A percentile compares a stretch with the other conserved stretches of the same genome.
Conservation (phyloP, 2,797 vertebrate species). For the Lutjanus argentimaculatus region DNA sequence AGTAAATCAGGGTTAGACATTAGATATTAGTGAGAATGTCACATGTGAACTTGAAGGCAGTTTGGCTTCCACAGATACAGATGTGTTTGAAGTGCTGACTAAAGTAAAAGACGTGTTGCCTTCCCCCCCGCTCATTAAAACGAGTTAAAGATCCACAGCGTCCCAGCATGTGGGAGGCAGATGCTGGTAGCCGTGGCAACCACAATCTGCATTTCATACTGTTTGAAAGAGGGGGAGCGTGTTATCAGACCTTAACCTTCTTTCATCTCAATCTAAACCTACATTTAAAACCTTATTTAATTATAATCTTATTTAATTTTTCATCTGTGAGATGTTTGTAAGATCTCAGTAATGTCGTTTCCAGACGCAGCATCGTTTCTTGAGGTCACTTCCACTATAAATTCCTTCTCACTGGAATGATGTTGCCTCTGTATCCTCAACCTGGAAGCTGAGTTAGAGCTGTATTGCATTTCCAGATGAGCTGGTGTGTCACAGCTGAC, state of each 20-base stretch:
- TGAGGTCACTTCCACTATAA: conserved; percentile 73
- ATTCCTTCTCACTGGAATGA: conserved; percentile 71
- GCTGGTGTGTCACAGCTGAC: conserved; percentile 63
- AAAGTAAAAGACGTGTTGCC: conserved; percentile 56
- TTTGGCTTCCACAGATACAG: conserved; percentile 49
- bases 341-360: conserved; percentile 67
- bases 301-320: conserved; percentile 3
- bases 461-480: conserved; percentile 82
- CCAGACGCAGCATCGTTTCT: conserved; percentile 60
- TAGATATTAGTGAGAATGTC: conserved; percentile 33
- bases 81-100: conserved; percentile 73
- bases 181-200: conserved; percentile 63
- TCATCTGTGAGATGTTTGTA: conserved; percentile 20
- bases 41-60: conserved; percentile 32
- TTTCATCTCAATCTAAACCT: conserved; percentile 21
- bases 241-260: background rate
- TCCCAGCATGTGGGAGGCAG: conserved; percentile 78
- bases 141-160: conserved; percentile 53
- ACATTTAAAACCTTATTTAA: conserved; percentile 11
- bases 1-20: conserved; percentile 25
- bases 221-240: background rate
- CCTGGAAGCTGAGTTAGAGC: conserved; percentile 56
- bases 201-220: conserved; percentile 29
- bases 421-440: conserved; percentile 63
- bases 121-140: conserved; percentile 66